phyloP scores from a whole-genome alignment of 1,140 invertebrate genomes.

The Procambarus virginalis region DNA sequence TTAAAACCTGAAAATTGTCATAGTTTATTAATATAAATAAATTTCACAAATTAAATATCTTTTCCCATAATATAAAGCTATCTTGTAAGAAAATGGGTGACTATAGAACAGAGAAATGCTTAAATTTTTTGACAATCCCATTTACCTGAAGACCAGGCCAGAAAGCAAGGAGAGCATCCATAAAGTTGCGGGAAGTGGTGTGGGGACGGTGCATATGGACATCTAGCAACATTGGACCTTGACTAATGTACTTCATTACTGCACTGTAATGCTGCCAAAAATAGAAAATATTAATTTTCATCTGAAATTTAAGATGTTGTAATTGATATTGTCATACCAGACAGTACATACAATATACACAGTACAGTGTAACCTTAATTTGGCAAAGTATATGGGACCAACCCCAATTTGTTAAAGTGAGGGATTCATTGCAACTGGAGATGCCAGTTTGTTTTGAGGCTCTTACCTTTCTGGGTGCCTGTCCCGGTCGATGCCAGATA shows the following conservation, averaged over 20 bases:
- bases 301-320: neutral
- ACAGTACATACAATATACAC: too few relatives aligned
- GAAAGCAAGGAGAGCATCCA: slow-evolving; percentile 97
- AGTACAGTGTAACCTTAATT: too few relatives aligned
- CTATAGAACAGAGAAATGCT: neutral
- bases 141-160: slow-evolving; percentile 97
- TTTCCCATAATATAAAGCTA: neutral
- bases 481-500: too few relatives aligned
- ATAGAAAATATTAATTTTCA: too few relatives aligned
- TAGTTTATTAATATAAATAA: neutral
- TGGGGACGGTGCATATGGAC: slow-evolving; percentile 99
- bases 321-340: neutral
- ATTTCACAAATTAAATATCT: neutral
- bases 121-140: neutral
- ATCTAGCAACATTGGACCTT: slow-evolving; percentile 95
- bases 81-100: neutral
- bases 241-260: slow-evolving; percentile 98
- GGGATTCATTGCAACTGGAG: too few relatives aligned
- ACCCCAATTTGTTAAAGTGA: too few relatives aligned
- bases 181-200: slow-evolving; percentile 96
- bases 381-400: too few relatives aligned
- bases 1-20: slow-evolving; percentile 79
- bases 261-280: slow-evolving; percentile 88
- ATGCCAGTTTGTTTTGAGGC: too few relatives aligned
- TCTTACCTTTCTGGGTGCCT: too few relatives aligned